Conservation (phyloP, 2,113 vertebrate genomes). For the Caranx ignobilis region DNA sequence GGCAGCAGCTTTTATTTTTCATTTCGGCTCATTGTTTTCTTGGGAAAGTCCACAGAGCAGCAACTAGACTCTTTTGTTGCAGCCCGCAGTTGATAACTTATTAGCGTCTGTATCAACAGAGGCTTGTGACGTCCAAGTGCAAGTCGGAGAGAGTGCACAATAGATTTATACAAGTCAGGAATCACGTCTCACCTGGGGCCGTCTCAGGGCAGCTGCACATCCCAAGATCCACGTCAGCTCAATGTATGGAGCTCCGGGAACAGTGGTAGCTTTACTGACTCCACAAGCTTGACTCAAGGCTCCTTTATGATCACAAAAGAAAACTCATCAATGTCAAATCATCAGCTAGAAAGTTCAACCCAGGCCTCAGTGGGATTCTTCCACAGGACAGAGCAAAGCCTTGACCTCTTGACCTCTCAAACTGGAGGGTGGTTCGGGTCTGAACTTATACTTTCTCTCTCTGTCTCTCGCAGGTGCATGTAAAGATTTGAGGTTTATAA, state of each 20-base stretch:
- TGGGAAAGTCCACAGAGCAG: not conserved
- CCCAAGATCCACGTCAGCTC: not conserved
- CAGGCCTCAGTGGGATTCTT: not conserved
- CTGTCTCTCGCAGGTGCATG: not conserved
- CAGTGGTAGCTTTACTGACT: no score
- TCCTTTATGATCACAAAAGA: not conserved
- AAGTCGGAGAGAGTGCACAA: no score
- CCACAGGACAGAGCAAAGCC: not conserved
- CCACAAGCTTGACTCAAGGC: no score
- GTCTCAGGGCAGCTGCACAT: no score
- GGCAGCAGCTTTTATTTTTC: not conserved
- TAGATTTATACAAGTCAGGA: no score
- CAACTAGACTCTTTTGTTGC: not conserved
- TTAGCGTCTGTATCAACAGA: not conserved
- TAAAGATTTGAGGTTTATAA: not conserved
- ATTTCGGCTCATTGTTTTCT: no score
- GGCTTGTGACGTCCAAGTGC: not conserved
- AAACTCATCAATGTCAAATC: not conserved
- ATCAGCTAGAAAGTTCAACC: not conserved
- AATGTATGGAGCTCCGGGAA: not conserved
- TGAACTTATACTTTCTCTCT: not conserved
- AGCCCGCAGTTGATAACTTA: not conserved
- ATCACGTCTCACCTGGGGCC: no score
- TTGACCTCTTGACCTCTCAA: no score
- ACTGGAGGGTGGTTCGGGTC: not conserved